Conservation (phyloP, 2,113 vertebrate genomes). For the Egretta garzetta region DNA sequence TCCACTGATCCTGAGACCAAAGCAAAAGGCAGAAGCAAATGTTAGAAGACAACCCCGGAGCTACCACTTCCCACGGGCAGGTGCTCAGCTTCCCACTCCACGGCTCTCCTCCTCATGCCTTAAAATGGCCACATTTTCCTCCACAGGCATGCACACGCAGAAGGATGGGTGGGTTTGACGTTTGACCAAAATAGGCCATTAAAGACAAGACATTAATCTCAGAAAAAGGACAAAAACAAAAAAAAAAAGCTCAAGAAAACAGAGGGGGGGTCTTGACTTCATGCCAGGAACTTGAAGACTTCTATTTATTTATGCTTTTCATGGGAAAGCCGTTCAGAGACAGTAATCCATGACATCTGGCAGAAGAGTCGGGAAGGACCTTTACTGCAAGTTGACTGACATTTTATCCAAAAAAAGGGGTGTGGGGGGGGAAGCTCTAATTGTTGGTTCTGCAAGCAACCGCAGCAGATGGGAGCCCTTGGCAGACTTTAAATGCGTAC, state of each 20-base stretch:
- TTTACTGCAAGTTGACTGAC: conserved; percentile 42
- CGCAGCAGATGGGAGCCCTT: neutral
- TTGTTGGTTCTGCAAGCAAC: conserved; percentile 3
- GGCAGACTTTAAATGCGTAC: neutral
- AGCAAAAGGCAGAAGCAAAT: neutral
- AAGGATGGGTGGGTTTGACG: neutral
- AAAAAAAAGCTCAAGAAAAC: neutral
- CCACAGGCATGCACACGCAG: neutral
- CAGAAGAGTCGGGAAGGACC: conserved; percentile 52
- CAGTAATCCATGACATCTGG: conserved; percentile 68
- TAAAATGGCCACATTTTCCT: neutral
- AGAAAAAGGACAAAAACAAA: neutral
- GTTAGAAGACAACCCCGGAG: neutral
- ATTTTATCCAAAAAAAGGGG: conserved; percentile 14
- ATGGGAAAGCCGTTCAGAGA: conserved; percentile 66
- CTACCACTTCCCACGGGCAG: neutral
- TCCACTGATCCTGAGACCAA: neutral
- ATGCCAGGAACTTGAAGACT: neutral
- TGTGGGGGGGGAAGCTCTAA: neutral
- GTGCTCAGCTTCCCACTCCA: neutral
- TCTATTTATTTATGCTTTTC: conserved; percentile 67
- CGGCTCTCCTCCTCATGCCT: neutral
- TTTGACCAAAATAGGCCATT: conserved; percentile 4
- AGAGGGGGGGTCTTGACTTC: conserved; percentile 41
- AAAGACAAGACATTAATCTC: conserved; percentile 56